Evolutionary conservation across 23 tunicate genomes (phyloP), one percentile per base, ranked within the genome.

Genomic region (Halocynthia aurantium): DNA sequence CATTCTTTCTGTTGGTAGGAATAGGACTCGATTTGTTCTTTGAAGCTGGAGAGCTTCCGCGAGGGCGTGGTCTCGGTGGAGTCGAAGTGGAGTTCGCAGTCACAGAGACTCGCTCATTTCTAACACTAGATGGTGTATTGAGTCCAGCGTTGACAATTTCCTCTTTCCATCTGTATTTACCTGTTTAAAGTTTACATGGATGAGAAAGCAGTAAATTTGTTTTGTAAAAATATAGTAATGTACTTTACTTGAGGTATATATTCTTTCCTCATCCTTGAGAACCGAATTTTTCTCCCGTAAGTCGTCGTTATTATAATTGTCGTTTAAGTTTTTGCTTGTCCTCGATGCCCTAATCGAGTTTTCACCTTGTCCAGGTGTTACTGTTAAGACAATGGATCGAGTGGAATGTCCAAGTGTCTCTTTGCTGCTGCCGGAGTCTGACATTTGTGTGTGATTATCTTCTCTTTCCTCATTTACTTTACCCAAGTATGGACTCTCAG

Each of bases 341-440:
- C 78, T 74, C 6, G 21, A 6, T 8, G 60, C 65, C 50, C 17
- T 53, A 2, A 12, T 53, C 66, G 78, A 54, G 19, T 62, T 56
- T 74, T 51, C 78, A 74, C 78, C 78, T 74, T 74, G 13, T 8
- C 78, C 78, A 74, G 78, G 78, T 74, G 78, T 65, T 20, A 49
- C 22, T 65, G 70, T 20, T 1, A 20, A 20, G 70, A 20, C 70
- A 65, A 65, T 65, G 22, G 70, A 10, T 65, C 2, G 44, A 31
- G 70, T 15, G 15, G 70, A 9, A 20, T 65, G 70, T 15, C 31
- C 70, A 15, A 65, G 44, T 31, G 44, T 31, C 44, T 31, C 44
- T 31, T 31, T 31, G 4, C 44, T 31, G 44, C 44, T 31, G 44
- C 44, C 44, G 44, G 44, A 31, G 44, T 31, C 44, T 31, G 44